Evolutionary conservation across 2,888 invertebrate genomes (phyloP).

Genomic region (Leucophenga maculata): DNA sequence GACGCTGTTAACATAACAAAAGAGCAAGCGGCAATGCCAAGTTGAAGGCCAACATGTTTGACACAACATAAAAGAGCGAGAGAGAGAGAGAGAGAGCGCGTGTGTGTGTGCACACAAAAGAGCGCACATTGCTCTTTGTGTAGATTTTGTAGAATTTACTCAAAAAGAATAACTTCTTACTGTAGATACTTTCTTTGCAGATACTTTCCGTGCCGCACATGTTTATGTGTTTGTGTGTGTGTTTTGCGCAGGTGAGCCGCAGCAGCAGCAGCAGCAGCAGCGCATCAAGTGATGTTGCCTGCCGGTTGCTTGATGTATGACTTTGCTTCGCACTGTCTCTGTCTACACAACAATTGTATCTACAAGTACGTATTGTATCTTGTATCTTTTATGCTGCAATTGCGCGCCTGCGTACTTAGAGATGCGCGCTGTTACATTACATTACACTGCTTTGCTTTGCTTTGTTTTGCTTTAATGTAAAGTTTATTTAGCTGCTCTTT

Average conservation of each 20-base stretch:
- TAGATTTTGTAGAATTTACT: not conserved
- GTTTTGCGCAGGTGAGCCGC: too few species aligned
- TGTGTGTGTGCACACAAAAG: too few species aligned
- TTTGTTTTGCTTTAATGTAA: conserved; percentile 3
- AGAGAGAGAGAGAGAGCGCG: conserved; percentile 33
- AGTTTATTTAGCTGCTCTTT: conserved; percentile 6
- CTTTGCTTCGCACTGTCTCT: conserved; percentile 14
- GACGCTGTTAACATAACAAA: conserved; percentile 22
- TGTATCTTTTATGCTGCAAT: conserved; percentile 28
- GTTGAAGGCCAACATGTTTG: conserved; percentile 27
- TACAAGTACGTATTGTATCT: conserved; percentile 17
- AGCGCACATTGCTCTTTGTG: too few species aligned
- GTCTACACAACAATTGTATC: not conserved
- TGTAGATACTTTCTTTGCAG: conserved; percentile 2
- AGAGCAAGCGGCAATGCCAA: not conserved
- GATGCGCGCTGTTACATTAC: conserved; percentile 28
- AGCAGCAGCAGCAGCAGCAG: too few species aligned
- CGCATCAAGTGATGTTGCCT: conserved; percentile 1
- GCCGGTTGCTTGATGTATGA: conserved; percentile 24
- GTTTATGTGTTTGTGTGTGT: too few species aligned
- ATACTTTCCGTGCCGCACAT: not conserved
- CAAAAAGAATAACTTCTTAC: not conserved
- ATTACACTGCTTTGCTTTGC: conserved; percentile 23
- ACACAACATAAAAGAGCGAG: not conserved
- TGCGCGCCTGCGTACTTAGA: conserved; percentile 28